phyloP scores from a whole-genome alignment of 2,888 invertebrate species.

The Drosophila mettleri region DNA sequence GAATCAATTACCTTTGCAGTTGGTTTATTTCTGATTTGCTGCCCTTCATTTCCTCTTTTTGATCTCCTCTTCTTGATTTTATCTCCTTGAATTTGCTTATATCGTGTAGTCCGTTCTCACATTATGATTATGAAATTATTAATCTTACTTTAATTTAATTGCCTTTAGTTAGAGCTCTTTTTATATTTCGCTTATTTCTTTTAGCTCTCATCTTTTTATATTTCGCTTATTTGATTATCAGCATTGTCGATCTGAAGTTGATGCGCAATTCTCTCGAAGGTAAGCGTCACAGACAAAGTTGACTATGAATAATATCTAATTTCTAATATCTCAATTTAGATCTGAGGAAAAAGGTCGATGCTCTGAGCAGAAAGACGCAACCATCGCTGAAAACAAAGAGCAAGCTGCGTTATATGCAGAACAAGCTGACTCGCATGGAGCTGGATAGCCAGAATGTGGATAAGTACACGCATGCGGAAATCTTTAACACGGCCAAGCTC shows the following conservation, averaged over 20 bases:
- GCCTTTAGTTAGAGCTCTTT: too few species aligned
- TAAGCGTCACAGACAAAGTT: slow-evolving; percentile 6
- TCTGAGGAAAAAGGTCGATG: neutral
- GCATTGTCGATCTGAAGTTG: slow-evolving; percentile 41
- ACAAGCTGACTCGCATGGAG: slow-evolving; percentile 3
- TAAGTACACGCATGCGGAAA: neutral
- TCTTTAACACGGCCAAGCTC: neutral
- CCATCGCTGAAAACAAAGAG: neutral
- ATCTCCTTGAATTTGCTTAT: too few species aligned
- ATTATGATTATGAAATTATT: too few species aligned
- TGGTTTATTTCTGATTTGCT: too few species aligned
- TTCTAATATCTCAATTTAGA: neutral
- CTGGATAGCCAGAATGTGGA: slow-evolving; percentile 6
- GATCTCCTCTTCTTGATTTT: too few species aligned
- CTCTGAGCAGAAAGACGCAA: neutral
- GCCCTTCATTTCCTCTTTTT: too few species aligned
- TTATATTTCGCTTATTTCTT: too few species aligned
- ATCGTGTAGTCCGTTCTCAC: too few species aligned
- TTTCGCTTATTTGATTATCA: slow-evolving; percentile 32
- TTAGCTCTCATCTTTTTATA: slow-evolving; percentile 37
- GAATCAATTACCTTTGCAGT: too few species aligned
- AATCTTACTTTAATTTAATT: neutral
- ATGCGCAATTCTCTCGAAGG: slow-evolving; percentile 27
- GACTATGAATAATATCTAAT: neutral
- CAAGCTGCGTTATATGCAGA: neutral